These are phyloP conservation scores for Prionailurus viverrinus DNA, from an alignment of 2,113 vertebrate species.

Conservation along the genomic window DNA sequence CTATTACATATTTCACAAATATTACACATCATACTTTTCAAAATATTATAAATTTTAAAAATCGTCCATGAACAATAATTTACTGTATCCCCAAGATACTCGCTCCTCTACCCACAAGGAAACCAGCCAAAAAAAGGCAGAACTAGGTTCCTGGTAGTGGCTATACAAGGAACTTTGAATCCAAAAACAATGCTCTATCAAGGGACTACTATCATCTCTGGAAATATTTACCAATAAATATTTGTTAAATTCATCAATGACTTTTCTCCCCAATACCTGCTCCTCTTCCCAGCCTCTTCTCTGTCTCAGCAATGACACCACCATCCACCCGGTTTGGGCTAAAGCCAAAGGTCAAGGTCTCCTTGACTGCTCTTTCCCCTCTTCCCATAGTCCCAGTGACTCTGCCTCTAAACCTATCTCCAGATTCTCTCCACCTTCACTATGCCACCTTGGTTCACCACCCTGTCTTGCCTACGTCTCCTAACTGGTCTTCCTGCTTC, in stretches of 20 bases:
- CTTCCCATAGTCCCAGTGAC: neutral
- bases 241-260: neutral
- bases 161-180: neutral
- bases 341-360: neutral
- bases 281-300: neutral
- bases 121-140: neutral
- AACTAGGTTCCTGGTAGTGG: neutral
- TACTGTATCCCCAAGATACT: neutral
- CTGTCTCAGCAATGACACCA: neutral
- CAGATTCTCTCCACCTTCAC: neutral
- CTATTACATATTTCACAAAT: neutral
- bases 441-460: neutral
- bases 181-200: neutral
- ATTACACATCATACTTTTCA: neutral
- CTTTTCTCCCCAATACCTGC: neutral
- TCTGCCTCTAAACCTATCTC: neutral
- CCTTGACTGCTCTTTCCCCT: neutral
- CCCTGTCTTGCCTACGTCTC: neutral
- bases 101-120: neutral
- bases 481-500: constrained; percentile 6
- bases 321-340: neutral
- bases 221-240: neutral
- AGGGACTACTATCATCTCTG: neutral
- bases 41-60: constrained; percentile 6
- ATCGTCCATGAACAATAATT: neutral